A percentile compares a stretch with the other conserved stretches of the same genome.
Evolutionary conservation across 2,888 invertebrate genomes (phyloP).

Genomic region (Cylloceria caligata): DNA sequence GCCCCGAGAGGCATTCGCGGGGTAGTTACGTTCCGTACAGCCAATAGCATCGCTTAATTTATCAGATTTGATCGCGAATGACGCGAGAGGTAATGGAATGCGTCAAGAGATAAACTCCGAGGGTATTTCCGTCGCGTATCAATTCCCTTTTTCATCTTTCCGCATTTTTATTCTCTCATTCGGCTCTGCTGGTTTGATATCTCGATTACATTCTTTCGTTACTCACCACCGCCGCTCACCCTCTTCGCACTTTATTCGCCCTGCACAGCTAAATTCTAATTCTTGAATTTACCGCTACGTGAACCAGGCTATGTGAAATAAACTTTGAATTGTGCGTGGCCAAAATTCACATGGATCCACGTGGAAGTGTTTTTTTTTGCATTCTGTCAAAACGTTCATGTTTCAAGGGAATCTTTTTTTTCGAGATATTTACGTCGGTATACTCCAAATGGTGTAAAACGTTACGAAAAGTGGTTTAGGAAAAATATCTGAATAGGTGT

Average conservation of each 20-base stretch:
- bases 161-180: background rate
- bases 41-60: constrained; percentile 73
- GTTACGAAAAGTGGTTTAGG: no score
- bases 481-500: no score
- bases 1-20: background rate
- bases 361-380: background rate
- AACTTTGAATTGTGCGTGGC: background rate
- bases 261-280: background rate
- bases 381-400: no score
- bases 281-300: background rate
- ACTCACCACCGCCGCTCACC: background rate
- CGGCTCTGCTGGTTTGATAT: background rate
- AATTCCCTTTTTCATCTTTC: background rate
- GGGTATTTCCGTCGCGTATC: constrained; percentile 35
- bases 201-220: background rate
- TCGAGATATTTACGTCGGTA: no score
- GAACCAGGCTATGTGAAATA: background rate
- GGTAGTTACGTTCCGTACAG: background rate
- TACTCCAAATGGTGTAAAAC: no score
- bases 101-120: constrained; percentile 57
- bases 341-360: constrained; percentile 3
- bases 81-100: constrained; percentile 64
- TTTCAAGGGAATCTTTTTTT: no score
- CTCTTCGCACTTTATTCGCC: background rate
- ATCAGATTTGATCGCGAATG: constrained; percentile 71